phyloP scores from a whole-genome alignment of 30 jellyfish, hydroid and myxozoan genomes.

The Chironex yamaguchii region DNA sequence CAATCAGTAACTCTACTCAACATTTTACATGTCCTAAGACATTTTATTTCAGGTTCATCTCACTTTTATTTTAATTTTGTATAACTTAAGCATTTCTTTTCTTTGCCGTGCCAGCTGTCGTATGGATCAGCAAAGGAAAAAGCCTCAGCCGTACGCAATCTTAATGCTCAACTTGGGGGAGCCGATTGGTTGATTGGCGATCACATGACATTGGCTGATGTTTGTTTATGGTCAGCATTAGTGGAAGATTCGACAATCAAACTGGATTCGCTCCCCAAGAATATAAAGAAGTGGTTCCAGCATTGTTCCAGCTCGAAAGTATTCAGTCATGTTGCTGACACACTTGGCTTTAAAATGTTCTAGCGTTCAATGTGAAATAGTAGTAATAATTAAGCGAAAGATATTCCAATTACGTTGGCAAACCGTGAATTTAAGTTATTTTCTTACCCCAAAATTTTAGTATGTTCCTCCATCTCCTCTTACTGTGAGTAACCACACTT shows the following conservation, averaged over 20 bases:
- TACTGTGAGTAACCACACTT: no score
- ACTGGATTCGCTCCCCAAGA: constrained; percentile 51
- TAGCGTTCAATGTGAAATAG: no score
- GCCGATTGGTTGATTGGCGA: constrained; percentile 34
- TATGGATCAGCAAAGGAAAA: constrained; percentile 68
- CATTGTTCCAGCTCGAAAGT: neutral
- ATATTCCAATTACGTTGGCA: no score
- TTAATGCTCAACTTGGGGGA: constrained; percentile 67
- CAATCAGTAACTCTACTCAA: no score
- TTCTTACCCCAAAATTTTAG: no score
- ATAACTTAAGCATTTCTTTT: neutral
- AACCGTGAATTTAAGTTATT: no score
- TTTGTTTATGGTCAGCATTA: constrained; percentile 73
- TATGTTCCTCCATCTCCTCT: no score
- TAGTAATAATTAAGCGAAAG: no score
- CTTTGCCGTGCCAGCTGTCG: constrained; percentile 30
- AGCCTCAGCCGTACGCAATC: constrained; percentile 18
- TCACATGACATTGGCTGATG: constrained; percentile 75
- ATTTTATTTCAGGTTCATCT: no score
- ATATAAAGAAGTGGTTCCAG: constrained; percentile 75
- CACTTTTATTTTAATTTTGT: no score
- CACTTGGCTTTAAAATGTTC: neutral
- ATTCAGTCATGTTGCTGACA: neutral
- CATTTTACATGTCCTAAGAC: no score
- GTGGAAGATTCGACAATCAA: constrained; percentile 1